Evolutionary conservation across 2,888 invertebrate genomes (phyloP), one percentile per base, ranked within the genome.

Genomic region (Metopia argyrocephala): DNA sequence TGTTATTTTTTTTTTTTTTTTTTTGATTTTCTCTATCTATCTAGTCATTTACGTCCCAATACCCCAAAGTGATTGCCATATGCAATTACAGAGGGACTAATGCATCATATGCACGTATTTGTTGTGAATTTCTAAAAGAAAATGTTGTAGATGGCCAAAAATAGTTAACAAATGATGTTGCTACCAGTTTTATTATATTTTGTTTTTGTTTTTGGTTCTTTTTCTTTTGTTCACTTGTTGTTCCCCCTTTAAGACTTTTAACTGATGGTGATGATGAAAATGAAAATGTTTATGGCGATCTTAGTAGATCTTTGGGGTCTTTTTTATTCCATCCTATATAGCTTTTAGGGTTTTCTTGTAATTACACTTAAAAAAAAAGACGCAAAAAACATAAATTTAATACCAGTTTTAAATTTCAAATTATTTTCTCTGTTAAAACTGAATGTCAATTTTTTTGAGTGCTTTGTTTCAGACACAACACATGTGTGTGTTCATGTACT

Each of bases 101-200:
- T 65, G 21, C 28, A n/a, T 56, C 15, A 15, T n/a, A 20, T 46
- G 5, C 23, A 50, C 21, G 15, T 70, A 18, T 73, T 23, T 71
- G 5, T 6, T 31, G 12, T 28, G 0, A 15, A 20, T 64, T 23
- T 23, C 12, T 6, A 31, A 21, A 48, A 21, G 28, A 66, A 25
- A 56, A 59, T 66, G 50, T 62, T 78, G 73, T 68, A 20, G 73
- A 64, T 68, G 62, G 25, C 68, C 68, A 64, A 69, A 78, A 78
- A 78, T 69, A 69, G 66, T 9, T 57, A 28, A 57, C 74, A 74
- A 74, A 79, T 79, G 57, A 64, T 74, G 56, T 52, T 78, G 78
- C 74, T 79, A 74, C 78, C 69, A 69, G 74, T 79, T 74, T 74
- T 79, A 50, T 73, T 74, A 64, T 79, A 48, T 64, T 69, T 52